Percentiles rank a stretch among this genome's conserved stretches.
These are phyloP conservation scores for Schizaphis graminum DNA, from an alignment of 2,888 invertebrate genomes.

Conservation along the genomic window DNA sequence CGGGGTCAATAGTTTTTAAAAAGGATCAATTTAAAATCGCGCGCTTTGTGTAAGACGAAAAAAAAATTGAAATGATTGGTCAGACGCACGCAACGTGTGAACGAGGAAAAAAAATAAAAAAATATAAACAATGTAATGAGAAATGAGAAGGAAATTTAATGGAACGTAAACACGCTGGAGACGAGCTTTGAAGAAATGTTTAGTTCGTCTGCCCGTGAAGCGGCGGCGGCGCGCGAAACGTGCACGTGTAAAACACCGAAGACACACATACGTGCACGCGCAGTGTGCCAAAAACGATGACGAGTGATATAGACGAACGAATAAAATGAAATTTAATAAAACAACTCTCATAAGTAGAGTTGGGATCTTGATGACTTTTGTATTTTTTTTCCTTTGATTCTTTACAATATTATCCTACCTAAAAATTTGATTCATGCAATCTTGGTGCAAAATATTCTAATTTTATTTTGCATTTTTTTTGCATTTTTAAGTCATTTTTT, in stretches of 20 bases:
- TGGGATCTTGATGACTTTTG: too few species aligned
- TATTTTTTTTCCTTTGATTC: too few species aligned
- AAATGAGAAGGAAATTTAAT: background rate
- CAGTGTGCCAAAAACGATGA: background rate
- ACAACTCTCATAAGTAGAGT: background rate
- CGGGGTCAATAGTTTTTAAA: conserved; percentile 56
- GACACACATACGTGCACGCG: background rate
- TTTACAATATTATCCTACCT: too few species aligned
- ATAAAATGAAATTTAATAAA: background rate
- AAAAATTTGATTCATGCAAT: too few species aligned
- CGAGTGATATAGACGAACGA: background rate
- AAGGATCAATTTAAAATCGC: conserved; percentile 57
- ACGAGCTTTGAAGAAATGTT: background rate
- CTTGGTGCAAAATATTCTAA: too few species aligned
- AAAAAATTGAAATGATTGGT: conserved; percentile 7
- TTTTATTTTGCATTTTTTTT: too few species aligned
- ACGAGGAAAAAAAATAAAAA: too few species aligned
- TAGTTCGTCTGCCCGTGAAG: background rate
- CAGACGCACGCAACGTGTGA: background rate
- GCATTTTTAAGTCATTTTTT: too few species aligned
- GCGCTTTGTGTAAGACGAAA: conserved; percentile 9
- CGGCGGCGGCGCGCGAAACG: background rate
- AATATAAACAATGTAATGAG: background rate
- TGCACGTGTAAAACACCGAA: too few species aligned
- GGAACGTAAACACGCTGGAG: background rate